Base-by-base conservation (phyloP, 2,113 vertebrate genomes). In the Pimephales promelas region DNA sequence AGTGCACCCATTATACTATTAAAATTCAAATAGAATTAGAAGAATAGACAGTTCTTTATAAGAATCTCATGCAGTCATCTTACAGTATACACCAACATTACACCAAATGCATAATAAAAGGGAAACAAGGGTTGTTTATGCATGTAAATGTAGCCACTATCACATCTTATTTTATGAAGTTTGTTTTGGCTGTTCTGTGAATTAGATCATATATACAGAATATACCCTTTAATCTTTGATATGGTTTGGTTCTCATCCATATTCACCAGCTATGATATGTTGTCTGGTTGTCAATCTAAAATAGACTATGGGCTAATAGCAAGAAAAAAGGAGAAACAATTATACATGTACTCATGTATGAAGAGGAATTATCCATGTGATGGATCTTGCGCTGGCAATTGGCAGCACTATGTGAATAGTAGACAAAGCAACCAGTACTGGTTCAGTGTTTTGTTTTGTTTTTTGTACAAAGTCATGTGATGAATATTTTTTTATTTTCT, bases 381-480 rank as follows among this genome's bases (percentile, higher is more conserved):
- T 28, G 54, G 31, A 77, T 59, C 34, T 59, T 59, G 74, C 24
- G 74, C 74, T 59, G 72, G 62, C 83, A 84, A 54, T 54, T 59
- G 72, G 62, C 83, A 84, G 56, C 64, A 14, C 59, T 78, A n/a
- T 79, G 74, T 84, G 59, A 76, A 86, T 76, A 77, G 64, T 81
- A 47, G 59, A 64, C 43, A 40, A 78, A 78, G 73, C 47, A 57
- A 77, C 26, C 59, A 75, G 36, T 56, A 85, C 36, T 77, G 64
- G 66, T 57, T 54, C 73, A 75, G 70, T 75, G 43, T 75, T 8
- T 40, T 36, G 6, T 40, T 8, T 7, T 14, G 0, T 34, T 31
- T 84, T 72, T 83, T 86, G 49, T 86, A 66, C 54, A 75, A 36
- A 64, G 59, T 54, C 72, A 87, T 78, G 78, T 85, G 40, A 52